Evolutionary conservation across 2,888 invertebrate genomes (phyloP), one percentile per base, ranked within the genome.

Genomic region (Pandemis corylana): DNA sequence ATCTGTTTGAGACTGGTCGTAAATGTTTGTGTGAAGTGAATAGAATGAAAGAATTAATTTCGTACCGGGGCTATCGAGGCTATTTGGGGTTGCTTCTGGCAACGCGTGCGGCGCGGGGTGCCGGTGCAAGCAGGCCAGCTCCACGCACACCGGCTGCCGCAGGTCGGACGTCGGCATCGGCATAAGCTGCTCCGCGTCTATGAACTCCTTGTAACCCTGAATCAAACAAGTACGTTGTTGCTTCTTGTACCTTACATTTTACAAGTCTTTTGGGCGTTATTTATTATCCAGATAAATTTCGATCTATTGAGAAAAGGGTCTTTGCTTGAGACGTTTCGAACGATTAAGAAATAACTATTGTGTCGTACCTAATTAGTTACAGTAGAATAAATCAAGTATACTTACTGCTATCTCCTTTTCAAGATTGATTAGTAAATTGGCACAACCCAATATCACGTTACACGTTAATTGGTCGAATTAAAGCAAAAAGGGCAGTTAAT

Each of bases 141-240:
- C 97, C 82, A 97, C 95, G 88, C 97, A 97, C 80, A 98, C 96
- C 63, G 97, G 97, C 86, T 96, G 97, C 79, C 97, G 96, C 90
- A 97, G 96, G 91, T 98, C 98, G 83, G 97, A 97, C 77, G 97
- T 97, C 76, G 97, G 95, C 92, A 97, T 95, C 78, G 98, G 97
- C 96, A 98, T 97, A 84, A 98, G 95, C 89, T 97, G 97, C 95
- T 98, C 98, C 76, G 98, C 97, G 93, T 98, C 98, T 89, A 97
- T 97, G 95, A 97, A 97, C 90, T 98, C 98, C 95, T 97, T 98
- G 95, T 97, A 98, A 85, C 97, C 97, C 98, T 98, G 89, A 77
- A 83, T 68, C 78, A 79, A 87, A 80, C 77, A 73, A 56, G 20
- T 28, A 44, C 41, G 59, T 59, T 62, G 7, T 69, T 66, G 20